These are phyloP conservation scores for Sicus ferrugineus DNA, from an alignment of 2,888 invertebrate species.

Conservation along the genomic window DNA sequence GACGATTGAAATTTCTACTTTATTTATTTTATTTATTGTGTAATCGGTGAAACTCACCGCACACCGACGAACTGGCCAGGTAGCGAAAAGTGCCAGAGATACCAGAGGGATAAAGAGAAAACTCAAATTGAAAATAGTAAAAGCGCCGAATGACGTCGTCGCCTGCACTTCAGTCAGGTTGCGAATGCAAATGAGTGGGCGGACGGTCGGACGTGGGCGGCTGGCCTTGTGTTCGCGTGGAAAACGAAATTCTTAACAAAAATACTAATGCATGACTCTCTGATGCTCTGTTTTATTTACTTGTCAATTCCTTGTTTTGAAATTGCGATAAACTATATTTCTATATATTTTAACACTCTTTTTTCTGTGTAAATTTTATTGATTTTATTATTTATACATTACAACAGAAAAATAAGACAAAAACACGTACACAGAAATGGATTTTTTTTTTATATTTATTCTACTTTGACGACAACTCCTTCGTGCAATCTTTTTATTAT, in stretches of 20 bases:
- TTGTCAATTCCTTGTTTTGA: too few relatives aligned
- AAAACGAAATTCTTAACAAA: not conserved
- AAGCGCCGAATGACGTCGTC: constrained; percentile 26
- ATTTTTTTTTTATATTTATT: constrained; percentile 6
- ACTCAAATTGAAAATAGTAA: not conserved
- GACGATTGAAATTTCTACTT: not conserved
- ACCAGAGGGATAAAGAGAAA: not conserved
- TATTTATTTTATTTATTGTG: constrained; percentile 7
- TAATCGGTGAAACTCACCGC: constrained; percentile 18
- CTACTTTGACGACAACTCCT: not conserved
- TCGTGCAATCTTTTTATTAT: not conserved
- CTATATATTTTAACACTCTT: not conserved
- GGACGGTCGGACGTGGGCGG: constrained; percentile 1
- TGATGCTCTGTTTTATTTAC: too few relatives aligned
- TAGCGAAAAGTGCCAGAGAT: not conserved
- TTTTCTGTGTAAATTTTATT: not conserved
- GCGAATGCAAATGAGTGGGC: constrained; percentile 28
- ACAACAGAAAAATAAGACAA: not conserved
- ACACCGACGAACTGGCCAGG: not conserved
- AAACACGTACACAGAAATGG: constrained; percentile 16
- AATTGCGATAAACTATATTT: not conserved
- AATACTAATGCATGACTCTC: not conserved
- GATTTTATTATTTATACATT: constrained; percentile 9
- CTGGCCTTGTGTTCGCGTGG: constrained; percentile 6
- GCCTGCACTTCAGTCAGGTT: constrained; percentile 13